Conservation (phyloP, 1,140 invertebrate genomes). For the Parapsyche elsis region DNA sequence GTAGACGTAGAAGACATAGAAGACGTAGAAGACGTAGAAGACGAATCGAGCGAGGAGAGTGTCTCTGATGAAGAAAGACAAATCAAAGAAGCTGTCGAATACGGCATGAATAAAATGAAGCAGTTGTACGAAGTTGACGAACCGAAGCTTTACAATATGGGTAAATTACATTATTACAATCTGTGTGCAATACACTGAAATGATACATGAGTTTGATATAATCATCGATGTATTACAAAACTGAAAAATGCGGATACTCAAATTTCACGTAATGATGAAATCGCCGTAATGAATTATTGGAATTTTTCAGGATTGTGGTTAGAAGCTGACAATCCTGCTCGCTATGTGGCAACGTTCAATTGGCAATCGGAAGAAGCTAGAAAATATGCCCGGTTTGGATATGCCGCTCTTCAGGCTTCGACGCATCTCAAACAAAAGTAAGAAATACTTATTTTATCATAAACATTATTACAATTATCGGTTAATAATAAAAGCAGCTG, state of each 20-base stretch:
- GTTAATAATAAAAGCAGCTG: no score
- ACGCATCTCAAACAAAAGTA: slow-evolving; percentile 62
- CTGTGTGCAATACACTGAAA: not conserved
- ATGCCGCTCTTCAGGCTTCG: slow-evolving; percentile 75
- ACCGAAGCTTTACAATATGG: slow-evolving; percentile 76
- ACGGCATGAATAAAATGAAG: slow-evolving; percentile 74
- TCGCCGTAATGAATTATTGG: not conserved
- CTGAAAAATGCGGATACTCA: not conserved
- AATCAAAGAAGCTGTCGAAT: slow-evolving; percentile 72
- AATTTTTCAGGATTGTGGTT: slow-evolving; percentile 72
- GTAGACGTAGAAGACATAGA: no score
- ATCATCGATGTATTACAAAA: not conserved
- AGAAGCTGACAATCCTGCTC: slow-evolving; percentile 74
- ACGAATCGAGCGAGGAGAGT: not conserved
- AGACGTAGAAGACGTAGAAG: slow-evolving; percentile 2
- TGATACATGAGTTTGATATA: not conserved
- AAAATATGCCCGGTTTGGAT: slow-evolving; percentile 74
- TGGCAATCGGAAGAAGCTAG: slow-evolving; percentile 73
- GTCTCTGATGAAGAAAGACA: slow-evolving; percentile 61
- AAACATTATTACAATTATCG: no score
- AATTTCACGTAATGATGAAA: not conserved
- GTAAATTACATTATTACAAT: slow-evolving; percentile 65
- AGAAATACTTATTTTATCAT: slow-evolving; percentile 27
- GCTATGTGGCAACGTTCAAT: slow-evolving; percentile 80
- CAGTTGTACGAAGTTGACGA: slow-evolving; percentile 75